Evolutionary conservation across 2,797 vertebrate genomes (phyloP), one percentile per base, ranked within the genome.

Genomic region (Phoebastria nigripes): DNA sequence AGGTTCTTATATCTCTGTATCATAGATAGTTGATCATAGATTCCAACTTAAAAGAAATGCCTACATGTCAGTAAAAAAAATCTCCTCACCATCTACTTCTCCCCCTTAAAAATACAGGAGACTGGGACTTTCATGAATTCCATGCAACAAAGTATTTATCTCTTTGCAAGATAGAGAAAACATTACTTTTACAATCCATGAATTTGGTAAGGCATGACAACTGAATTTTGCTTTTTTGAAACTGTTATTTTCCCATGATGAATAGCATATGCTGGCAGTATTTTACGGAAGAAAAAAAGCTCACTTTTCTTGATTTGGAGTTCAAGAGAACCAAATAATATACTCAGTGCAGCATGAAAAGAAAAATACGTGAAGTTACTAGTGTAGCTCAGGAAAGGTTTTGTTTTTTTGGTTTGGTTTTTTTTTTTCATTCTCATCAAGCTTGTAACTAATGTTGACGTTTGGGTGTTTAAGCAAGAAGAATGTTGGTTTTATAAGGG

Each of bases 401-500:
- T 44, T 44, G 42, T 19, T 44, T 44, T 44, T 42, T 35, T 35
- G 39, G 41, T 42, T 42, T 42, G 44, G 2, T 4, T 28, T 51
- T 55, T 61, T 82, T 90, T 63, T 76, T 92, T 84, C 20, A 35
- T 92, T 93, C 86, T 95, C 59, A 51, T 95, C 61, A 77, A 93
- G 58, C 86, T 96, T 90, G 92, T 84, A 93, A 89, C 69, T 93
- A 74, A 62, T 87, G 82, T 92, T 91, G 82, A 82, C 95, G 74
- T 96, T 97, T 97, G 93, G 71, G 74, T 95, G 47, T 97, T 96
- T 91, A 90, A 97, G 78, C 87, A 95, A 90, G 92, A 97, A 98
- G 96, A 97, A 95, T 95, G 84, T 96, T 94, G 89, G 51, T 86
- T 97, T 96, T 93, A 91, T 96, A 98, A 97, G 76, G 93, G 71